Base-by-base conservation (phyloP, 2,888 invertebrate species). In the Dicranocentrus wangi region DNA sequence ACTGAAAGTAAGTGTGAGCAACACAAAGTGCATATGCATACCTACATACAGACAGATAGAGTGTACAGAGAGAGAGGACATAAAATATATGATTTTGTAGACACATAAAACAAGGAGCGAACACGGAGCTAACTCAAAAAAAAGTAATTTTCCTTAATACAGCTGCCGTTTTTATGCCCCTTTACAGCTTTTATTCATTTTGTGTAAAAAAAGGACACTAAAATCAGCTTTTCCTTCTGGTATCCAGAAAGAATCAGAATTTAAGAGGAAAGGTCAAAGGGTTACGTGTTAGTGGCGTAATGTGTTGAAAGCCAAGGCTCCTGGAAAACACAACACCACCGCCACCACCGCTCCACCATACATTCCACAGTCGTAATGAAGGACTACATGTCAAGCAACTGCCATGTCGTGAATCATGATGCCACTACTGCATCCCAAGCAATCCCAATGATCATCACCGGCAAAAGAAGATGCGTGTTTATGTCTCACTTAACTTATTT, bases 261-360 rank as follows among this genome's bases (percentile, higher is more conserved):
- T n/a, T n/a, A n/a, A n/a, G n/a, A n/a, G 21, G 1, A 53, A 51
- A 68, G 68, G 68, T 68, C 68, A 68, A 68, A 68, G 68, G 68
- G 68, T 68, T 68, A 68, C 53, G 28, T 68, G 28, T 28, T 15
- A n/a, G 23, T 28, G 5, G 19, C 28, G 51, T 17, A 53, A 53
- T 21, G 51, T 53, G 68, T 68, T 68, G 68, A 68, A 68, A 68
- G 51, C 47, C 51, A 23, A 68, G 17, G 63, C 63, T 28, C 39
- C 17, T 51, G 53, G n/a, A 68, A n/a, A n/a, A n/a, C n/a, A n/a
- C n/a, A n/a, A n/a, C n/a, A n/a, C n/a, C n/a, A n/a, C n/a, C n/a
- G n/a, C n/a, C n/a, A n/a, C n/a, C n/a, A n/a, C n/a, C n/a, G n/a
- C n/a, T n/a, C n/a, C n/a, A n/a, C n/a, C n/a, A n/a, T n/a, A n/a